Evolutionary conservation across 2,888 invertebrate species (phyloP).

Genomic region (Cheilosia scutellata): DNA sequence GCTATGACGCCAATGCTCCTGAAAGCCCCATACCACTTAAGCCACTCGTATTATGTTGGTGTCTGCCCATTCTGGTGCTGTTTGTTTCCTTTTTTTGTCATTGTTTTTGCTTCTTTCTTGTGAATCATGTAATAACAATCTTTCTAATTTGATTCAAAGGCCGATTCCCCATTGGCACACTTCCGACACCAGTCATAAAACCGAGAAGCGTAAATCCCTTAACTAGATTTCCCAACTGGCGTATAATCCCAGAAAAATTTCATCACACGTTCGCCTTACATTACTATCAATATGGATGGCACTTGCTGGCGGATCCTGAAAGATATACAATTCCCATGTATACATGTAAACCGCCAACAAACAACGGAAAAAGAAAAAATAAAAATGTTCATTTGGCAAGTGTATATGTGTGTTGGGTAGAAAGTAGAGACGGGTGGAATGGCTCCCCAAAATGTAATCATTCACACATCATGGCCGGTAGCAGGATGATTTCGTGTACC

Average conservation of each 20-base stretch:
- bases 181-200: conserved; percentile 74
- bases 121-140: conserved; percentile 73
- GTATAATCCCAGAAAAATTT: conserved; percentile 75
- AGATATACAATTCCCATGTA: conserved; percentile 3
- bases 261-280: conserved; percentile 72
- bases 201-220: conserved; percentile 74
- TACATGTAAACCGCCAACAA: neutral
- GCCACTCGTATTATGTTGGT: conserved; percentile 15
- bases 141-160: conserved; percentile 76
- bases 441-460: conserved; percentile 66
- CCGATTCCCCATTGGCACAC: conserved; percentile 75
- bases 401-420: neutral
- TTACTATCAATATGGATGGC: conserved; percentile 72
- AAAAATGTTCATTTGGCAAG: conserved; percentile 10
- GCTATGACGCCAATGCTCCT: conserved; percentile 4
- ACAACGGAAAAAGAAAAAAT: conserved; percentile 29
- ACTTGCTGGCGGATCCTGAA: conserved; percentile 42
- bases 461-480: conserved; percentile 68
- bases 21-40: neutral
- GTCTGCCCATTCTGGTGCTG: conserved; percentile 13
- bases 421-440: neutral
- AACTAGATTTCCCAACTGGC: conserved; percentile 76
- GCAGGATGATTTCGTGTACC: conserved; percentile 61
- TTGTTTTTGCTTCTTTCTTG: conserved; percentile 28
- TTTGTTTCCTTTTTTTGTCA: conserved; percentile 11